These are phyloP conservation scores for human DNA, from an alignment of 2,113 vertebrate species.

Conservation along the genomic window DNA sequence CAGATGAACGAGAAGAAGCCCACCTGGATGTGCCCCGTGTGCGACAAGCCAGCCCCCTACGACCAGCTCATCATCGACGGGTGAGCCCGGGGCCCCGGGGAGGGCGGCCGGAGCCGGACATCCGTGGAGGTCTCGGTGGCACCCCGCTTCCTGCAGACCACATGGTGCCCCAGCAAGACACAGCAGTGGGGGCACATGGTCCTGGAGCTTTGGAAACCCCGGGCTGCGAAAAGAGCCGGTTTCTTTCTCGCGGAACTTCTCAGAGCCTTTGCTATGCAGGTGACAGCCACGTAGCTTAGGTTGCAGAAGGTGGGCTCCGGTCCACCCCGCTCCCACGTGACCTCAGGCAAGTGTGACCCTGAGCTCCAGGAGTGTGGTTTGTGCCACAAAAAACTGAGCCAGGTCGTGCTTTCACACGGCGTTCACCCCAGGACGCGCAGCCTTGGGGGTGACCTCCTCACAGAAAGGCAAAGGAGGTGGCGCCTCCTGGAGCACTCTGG, in stretches of 20 bases:
- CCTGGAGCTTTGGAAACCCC: not conserved
- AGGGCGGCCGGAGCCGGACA: accelerated
- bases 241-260: not conserved
- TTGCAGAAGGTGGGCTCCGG: not conserved
- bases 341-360: not conserved
- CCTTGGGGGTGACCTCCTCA: accelerated
- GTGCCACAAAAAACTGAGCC: not conserved
- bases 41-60: conserved; percentile 97
- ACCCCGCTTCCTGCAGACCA: no score
- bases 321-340: no score
- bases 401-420: accelerated
- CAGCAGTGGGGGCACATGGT: not conserved
- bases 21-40: conserved; percentile 98
- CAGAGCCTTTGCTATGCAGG: not conserved
- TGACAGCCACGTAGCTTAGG: accelerated
- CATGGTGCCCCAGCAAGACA: not conserved
- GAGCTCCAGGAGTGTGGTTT: not conserved
- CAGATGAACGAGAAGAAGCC: conserved; percentile 99
- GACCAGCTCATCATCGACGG: conserved; percentile 98
- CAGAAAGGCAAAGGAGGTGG: not conserved
- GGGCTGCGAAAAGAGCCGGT: no score
- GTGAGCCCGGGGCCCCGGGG: conserved; percentile 79
- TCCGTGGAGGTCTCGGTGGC: no score
- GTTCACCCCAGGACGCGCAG: no score
- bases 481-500: no score